phyloP scores from a whole-genome alignment of 2,797 vertebrate genomes.

The Poeciliopsis paucimaculata region DNA sequence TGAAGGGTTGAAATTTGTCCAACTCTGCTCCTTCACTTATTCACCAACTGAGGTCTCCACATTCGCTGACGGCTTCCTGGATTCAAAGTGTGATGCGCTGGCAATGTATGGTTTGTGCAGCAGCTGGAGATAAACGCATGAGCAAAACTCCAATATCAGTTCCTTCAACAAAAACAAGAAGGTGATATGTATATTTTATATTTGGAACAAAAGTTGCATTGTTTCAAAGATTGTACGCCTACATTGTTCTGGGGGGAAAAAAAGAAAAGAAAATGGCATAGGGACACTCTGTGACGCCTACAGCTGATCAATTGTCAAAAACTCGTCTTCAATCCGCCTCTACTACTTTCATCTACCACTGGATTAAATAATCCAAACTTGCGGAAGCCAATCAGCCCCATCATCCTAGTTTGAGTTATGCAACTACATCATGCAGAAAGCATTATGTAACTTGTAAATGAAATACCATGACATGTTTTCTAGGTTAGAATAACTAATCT shows the following conservation, averaged over 20 bases:
- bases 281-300: neutral
- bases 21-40: neutral
- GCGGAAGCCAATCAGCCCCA: neutral
- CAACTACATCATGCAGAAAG: no score
- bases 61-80: neutral
- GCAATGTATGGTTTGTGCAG: neutral
- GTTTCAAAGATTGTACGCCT: neutral
- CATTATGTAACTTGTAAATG: neutral
- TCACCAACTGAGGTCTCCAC: neutral
- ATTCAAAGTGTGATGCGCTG: neutral
- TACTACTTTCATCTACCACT: neutral
- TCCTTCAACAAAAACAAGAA: neutral
- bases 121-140: neutral
- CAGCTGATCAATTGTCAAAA: neutral
- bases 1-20: neutral
- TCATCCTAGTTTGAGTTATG: neutral
- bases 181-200: neutral
- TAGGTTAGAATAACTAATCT: neutral
- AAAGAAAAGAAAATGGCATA: neutral
- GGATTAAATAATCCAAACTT: neutral
- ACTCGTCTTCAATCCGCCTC: neutral
- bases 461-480: neutral
- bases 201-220: neutral
- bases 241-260: neutral
- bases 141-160: neutral